Percentiles rank a stretch among this genome's conserved stretches.
Conservation (phyloP, 1,140 invertebrate species). For the Danaus melanippus region DNA sequence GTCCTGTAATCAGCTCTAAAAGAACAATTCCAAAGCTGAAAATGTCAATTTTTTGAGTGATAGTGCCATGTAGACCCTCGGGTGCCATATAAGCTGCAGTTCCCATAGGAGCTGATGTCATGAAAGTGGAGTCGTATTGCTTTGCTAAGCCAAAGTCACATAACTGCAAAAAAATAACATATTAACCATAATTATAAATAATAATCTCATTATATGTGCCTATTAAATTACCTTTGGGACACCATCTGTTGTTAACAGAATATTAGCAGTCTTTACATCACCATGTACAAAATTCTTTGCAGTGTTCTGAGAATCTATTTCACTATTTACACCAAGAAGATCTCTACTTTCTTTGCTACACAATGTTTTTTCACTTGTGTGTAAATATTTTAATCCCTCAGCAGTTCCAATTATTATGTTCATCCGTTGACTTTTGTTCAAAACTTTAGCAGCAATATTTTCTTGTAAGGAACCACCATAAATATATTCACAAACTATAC, state of each 20-base stretch:
- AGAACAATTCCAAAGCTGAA: constrained; percentile 86
- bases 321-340: constrained; percentile 8
- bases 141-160: constrained; percentile 83
- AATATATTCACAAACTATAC: constrained; percentile 81
- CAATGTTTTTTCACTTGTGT: constrained; percentile 56
- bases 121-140: constrained; percentile 65
- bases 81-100: constrained; percentile 84
- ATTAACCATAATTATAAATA: constrained; percentile 5
- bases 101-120: constrained; percentile 75
- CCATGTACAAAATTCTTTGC: constrained; percentile 75
- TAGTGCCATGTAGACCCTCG: constrained; percentile 79
- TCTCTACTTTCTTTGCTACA: constrained; percentile 13
- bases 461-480: constrained; percentile 79
- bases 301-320: constrained; percentile 27
- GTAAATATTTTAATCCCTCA: constrained; percentile 76
- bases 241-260: constrained; percentile 76
- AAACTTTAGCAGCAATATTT: constrained; percentile 65
- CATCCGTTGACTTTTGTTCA: constrained; percentile 71
- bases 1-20: constrained; percentile 79
- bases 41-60: constrained; percentile 82
- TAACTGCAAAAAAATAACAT: constrained; percentile 65
- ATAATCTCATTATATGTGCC: neutral
- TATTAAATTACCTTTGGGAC: constrained; percentile 74
- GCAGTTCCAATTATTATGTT: constrained; percentile 76
- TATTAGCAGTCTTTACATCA: constrained; percentile 85